Evolutionary conservation across 2,113 vertebrate genomes (phyloP).

Genomic region (Vulpes ferrilata): DNA sequence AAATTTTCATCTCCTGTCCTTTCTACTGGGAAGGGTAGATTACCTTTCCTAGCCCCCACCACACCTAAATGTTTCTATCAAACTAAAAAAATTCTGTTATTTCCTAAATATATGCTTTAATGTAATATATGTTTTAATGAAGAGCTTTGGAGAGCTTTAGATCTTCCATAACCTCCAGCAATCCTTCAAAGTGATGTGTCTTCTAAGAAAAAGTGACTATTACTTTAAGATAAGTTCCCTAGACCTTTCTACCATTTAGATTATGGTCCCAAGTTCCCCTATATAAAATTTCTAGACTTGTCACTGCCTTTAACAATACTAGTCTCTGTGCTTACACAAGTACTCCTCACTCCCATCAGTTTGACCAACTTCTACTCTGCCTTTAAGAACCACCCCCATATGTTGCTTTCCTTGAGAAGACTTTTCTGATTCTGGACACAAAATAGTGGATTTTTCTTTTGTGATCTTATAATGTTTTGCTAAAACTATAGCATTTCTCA

Average conservation of each 20-base stretch:
- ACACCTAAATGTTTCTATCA: neutral
- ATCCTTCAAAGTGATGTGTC: neutral
- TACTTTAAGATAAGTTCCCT: neutral
- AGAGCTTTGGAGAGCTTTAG: neutral
- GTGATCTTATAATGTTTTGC: slow-evolving; percentile 18
- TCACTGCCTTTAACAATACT: neutral
- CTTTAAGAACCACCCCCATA: neutral
- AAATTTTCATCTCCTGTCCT: slow-evolving; percentile 1
- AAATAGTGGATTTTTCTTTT: slow-evolving; percentile 26
- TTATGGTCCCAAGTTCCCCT: neutral
- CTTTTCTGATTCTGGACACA: neutral
- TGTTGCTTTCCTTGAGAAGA: neutral
- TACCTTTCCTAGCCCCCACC: neutral
- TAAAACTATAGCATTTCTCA: slow-evolving; percentile 4
- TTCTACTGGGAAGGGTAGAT: neutral
- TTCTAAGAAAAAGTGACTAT: neutral
- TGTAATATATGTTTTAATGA: neutral
- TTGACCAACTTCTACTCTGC: neutral
- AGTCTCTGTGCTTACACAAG: neutral
- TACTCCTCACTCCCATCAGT: neutral
- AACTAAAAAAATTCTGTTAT: neutral
- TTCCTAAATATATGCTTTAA: neutral
- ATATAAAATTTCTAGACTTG: neutral
- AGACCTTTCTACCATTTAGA: neutral
- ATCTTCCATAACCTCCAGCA: neutral